phyloP scores from a whole-genome alignment of 35 echinoderm and acorn worm species.

The Acanthaster planci region DNA sequence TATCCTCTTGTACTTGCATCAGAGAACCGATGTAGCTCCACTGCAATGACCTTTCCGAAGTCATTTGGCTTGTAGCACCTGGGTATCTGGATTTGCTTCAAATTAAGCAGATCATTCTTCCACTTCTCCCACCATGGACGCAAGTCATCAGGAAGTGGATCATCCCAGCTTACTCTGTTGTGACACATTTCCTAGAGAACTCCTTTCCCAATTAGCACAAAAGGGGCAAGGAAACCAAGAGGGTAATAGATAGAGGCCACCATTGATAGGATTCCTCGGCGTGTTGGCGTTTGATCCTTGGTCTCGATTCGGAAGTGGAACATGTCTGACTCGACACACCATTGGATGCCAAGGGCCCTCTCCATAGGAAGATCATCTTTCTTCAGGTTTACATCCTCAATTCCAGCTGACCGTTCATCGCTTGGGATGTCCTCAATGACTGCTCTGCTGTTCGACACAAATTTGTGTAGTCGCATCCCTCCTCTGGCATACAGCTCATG shows the following conservation, averaged over 20 bases:
- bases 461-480: slow-evolving; percentile 57
- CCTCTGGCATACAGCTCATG: slow-evolving; percentile 11
- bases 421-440: slow-evolving; percentile 38
- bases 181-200: slow-evolving; percentile 68
- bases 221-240: slow-evolving; percentile 50
- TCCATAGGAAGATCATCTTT: slow-evolving; percentile 40
- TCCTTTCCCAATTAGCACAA: slow-evolving; percentile 58
- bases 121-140: background rate
- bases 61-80: slow-evolving; percentile 64
- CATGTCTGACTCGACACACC: slow-evolving; percentile 37
- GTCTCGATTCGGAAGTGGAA: slow-evolving; percentile 33
- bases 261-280: slow-evolving; percentile 56
- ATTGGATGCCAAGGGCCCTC: slow-evolving; percentile 55
- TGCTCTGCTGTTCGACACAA: slow-evolving; percentile 39
- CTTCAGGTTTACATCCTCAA: slow-evolving; percentile 30
- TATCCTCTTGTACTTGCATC: slow-evolving; percentile 71
- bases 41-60: slow-evolving; percentile 23
- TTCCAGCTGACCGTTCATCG: background rate
- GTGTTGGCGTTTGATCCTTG: slow-evolving; percentile 45
- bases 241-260: slow-evolving; percentile 55
- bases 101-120: background rate
- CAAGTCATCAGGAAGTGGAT: background rate
- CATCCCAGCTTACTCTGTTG: background rate
- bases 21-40: slow-evolving; percentile 74
- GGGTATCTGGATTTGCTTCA: slow-evolving; percentile 31